These are phyloP conservation scores for Catagonus wagneri DNA, from an alignment of 2,113 vertebrate species.

Conservation along the genomic window DNA sequence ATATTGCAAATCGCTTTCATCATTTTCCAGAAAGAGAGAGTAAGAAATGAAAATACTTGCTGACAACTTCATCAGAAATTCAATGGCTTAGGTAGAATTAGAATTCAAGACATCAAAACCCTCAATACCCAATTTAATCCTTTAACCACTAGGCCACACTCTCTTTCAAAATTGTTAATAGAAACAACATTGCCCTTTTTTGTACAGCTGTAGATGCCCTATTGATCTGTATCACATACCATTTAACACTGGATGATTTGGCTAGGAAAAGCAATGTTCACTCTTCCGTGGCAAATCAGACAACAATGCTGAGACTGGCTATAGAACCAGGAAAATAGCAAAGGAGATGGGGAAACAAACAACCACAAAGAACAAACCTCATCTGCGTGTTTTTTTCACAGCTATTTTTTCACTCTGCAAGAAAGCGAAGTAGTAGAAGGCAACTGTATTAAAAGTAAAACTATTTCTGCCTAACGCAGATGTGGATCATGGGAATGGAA, in stretches of 20 bases:
- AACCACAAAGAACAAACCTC: slow-evolving; percentile 53
- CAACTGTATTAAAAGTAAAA: slow-evolving; percentile 78
- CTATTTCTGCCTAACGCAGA: slow-evolving; percentile 43
- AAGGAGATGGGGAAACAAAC: slow-evolving; percentile 67
- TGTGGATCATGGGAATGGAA: slow-evolving; percentile 27
- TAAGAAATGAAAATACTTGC: neutral
- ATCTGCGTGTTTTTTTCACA: slow-evolving; percentile 42
- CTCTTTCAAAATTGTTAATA: slow-evolving; percentile 67
- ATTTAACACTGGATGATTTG: slow-evolving; percentile 81
- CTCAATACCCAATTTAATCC: slow-evolving; percentile 67
- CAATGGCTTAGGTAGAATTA: slow-evolving; percentile 48
- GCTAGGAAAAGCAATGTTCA: slow-evolving; percentile 79
- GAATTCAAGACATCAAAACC: slow-evolving; percentile 70
- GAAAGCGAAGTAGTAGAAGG: slow-evolving; percentile 48
- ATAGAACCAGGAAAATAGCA: slow-evolving; percentile 72
- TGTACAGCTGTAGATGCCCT: slow-evolving; percentile 70
- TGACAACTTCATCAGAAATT: slow-evolving; percentile 24
- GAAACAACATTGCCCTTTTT: slow-evolving; percentile 79
- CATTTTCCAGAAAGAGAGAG: neutral
- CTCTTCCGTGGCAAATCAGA: slow-evolving; percentile 77
- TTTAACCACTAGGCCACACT: slow-evolving; percentile 76
- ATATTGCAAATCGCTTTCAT: neutral
- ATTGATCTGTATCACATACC: slow-evolving; percentile 81
- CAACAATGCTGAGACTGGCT: slow-evolving; percentile 75
- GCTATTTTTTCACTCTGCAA: slow-evolving; percentile 42